These are phyloP conservation scores for Hartigia nigra DNA, from an alignment of 2,888 invertebrate genomes.

Conservation along the genomic window DNA sequence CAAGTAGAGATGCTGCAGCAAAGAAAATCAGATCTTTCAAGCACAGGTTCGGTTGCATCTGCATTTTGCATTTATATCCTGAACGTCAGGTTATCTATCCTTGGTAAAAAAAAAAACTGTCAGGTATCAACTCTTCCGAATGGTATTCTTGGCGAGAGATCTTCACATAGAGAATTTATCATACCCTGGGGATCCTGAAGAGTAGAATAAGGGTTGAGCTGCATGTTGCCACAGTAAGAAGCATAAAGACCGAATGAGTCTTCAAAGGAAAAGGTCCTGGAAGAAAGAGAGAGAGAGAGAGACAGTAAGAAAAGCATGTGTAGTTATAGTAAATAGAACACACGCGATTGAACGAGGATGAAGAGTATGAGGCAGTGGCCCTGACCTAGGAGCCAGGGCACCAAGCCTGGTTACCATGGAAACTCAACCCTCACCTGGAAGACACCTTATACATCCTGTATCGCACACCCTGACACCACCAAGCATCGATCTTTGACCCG, in stretches of 20 bases:
- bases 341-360: constrained; percentile 1
- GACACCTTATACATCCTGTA: constrained; percentile 15
- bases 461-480: constrained; percentile 5
- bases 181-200: not conserved
- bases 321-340: not conserved
- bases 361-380: constrained; percentile 17
- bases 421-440: constrained; percentile 30
- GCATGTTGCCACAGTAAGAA: not conserved
- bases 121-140: not conserved
- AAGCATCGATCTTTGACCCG: constrained; percentile 23
- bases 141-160: not conserved
- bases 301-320: not conserved
- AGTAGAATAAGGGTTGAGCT: not conserved
- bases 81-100: not conserved
- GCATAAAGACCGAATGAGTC: not conserved
- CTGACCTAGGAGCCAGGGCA: constrained; percentile 29
- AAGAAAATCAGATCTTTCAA: not conserved
- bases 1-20: not conserved
- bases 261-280: not conserved
- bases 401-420: constrained; percentile 27
- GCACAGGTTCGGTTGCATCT: not conserved
- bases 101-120: not conserved
- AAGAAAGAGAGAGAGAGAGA: not conserved
- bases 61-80: not conserved
- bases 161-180: not conserved